phyloP scores from a whole-genome alignment of 2,888 invertebrate genomes.

The Cynaeus angustus region DNA sequence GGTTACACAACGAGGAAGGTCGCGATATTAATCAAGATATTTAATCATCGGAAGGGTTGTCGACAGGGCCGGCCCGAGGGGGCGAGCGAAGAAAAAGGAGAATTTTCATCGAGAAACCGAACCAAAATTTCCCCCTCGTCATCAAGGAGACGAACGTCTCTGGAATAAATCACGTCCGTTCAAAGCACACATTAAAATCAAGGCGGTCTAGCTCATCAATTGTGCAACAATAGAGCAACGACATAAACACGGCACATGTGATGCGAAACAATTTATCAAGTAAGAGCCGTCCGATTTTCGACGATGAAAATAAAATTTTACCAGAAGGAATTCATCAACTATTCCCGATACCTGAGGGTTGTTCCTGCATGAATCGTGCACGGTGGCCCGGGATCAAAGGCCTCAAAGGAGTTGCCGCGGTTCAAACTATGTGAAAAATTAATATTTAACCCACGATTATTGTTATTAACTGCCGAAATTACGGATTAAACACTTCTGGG shows the following conservation, averaged over 20 bases:
- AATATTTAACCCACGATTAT: constrained; percentile 69
- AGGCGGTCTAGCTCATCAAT: constrained; percentile 65
- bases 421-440: constrained; percentile 71
- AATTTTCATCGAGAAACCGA: too few species aligned
- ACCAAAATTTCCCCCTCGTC: too few species aligned
- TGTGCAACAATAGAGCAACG: constrained; percentile 65
- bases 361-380: constrained; percentile 49
- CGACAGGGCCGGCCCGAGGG: constrained; percentile 1
- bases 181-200: constrained; percentile 65
- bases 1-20: constrained; percentile 34
- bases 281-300: constrained; percentile 48
- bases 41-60: constrained; percentile 39
- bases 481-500: constrained; percentile 60
- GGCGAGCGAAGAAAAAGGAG: not conserved
- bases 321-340: constrained; percentile 64
- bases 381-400: constrained; percentile 54
- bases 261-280: constrained; percentile 60
- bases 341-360: constrained; percentile 69
- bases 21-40: constrained; percentile 42
- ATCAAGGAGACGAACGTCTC: too few species aligned
- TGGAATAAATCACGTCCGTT: constrained; percentile 64
- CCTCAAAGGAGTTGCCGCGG: constrained; percentile 62
- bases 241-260: constrained; percentile 63
- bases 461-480: constrained; percentile 66
- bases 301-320: constrained; percentile 21